Conservation (phyloP, 2,888 invertebrate genomes). For the Palloptera scutellata region DNA sequence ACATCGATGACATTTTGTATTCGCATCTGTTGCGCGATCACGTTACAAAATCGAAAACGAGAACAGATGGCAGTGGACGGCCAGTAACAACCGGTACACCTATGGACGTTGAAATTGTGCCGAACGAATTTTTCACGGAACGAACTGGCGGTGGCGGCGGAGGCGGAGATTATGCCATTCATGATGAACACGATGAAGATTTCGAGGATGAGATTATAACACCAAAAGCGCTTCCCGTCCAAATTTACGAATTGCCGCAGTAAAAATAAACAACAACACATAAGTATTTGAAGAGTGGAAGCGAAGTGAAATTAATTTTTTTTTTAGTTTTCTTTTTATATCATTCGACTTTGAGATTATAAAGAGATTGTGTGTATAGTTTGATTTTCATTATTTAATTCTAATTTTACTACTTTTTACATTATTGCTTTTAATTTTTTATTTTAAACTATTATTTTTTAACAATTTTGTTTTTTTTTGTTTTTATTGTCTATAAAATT, state of each 20-base stretch:
- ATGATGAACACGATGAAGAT: conserved; percentile 62
- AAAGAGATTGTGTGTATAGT: background rate
- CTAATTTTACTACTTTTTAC: background rate
- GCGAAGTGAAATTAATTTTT: background rate
- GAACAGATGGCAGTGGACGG: conserved; percentile 47
- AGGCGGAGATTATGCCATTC: conserved; percentile 51
- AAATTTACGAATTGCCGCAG: conserved; percentile 61
- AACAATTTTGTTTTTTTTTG: too few species aligned
- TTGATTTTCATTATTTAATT: background rate
- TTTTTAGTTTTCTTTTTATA: background rate
- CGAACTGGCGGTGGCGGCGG: conserved; percentile 54
- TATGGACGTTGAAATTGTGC: conserved; percentile 62
- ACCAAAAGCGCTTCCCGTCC: conserved; percentile 64
- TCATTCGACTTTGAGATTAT: background rate
- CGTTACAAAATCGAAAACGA: conserved; percentile 53
- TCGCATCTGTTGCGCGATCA: conserved; percentile 61
- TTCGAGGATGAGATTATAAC: conserved; percentile 64
- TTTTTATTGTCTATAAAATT: too few species aligned
- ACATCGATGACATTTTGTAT: conserved; percentile 69
- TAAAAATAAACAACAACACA: conserved; percentile 39
- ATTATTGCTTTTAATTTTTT: background rate
- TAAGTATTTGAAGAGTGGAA: conserved; percentile 1
- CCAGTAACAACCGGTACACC: conserved; percentile 38
- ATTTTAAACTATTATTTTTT: too few species aligned
- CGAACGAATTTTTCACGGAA: conserved; percentile 61